Percentiles rank a stretch among this genome's conserved stretches.
Conservation (phyloP, 2,113 vertebrate species). For the Pseudorhombus dupliciocellatus region DNA sequence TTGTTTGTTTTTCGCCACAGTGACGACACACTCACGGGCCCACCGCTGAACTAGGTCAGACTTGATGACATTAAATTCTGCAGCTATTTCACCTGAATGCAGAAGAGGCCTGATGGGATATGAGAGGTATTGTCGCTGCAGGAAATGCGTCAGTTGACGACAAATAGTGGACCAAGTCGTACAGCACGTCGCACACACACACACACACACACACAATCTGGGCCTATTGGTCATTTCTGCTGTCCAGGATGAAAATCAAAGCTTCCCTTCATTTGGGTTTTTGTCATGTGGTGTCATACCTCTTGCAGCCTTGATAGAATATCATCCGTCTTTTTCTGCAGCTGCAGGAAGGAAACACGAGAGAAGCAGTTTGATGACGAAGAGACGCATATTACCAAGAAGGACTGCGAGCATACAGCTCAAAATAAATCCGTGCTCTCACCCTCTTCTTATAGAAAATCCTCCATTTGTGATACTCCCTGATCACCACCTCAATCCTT, state of each 20-base stretch:
- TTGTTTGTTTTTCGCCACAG: constrained; percentile 25
- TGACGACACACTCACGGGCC: constrained; percentile 49
- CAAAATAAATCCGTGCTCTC: constrained; percentile 54
- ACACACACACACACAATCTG: not conserved
- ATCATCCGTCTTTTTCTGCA: constrained; percentile 82
- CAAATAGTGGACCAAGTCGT: constrained; percentile 46
- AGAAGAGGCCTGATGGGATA: constrained; percentile 35
- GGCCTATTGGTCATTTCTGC: constrained; percentile 12
- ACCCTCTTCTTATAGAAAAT: constrained; percentile 98
- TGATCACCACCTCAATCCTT: constrained; percentile 96
- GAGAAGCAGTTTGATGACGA: not conserved
- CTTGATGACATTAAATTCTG: constrained; percentile 74
- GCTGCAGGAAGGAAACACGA: constrained; percentile 58
- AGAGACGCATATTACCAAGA: too few relatives aligned
- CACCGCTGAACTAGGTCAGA: constrained; percentile 75
- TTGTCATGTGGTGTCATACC: constrained; percentile 61
- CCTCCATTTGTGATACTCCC: constrained; percentile 98
- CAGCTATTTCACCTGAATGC: constrained; percentile 45
- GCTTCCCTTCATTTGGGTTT: constrained; percentile 1
- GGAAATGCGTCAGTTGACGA: constrained; percentile 55
- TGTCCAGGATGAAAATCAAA: constrained; percentile 13
- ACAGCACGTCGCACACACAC: constrained; percentile 26
- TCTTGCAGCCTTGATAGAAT: constrained; percentile 79
- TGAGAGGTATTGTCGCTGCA: constrained; percentile 47
- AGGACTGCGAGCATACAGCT: too few relatives aligned